Conservation (phyloP, 2,888 invertebrate genomes). For the Drosophila anomalata region DNA sequence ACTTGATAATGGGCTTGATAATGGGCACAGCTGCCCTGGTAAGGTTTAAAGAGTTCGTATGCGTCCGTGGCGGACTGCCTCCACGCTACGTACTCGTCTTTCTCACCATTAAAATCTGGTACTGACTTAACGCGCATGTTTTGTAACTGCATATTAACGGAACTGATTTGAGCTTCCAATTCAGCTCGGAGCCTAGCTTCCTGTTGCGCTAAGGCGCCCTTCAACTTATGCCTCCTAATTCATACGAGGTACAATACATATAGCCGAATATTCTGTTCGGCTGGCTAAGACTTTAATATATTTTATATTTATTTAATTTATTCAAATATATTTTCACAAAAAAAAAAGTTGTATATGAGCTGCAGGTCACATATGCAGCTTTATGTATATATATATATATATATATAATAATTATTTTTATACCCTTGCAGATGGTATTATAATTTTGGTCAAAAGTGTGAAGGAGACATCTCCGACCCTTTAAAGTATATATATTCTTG, state of each 20-base stretch:
- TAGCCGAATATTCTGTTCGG: constrained; percentile 5
- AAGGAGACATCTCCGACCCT: too few relatives aligned
- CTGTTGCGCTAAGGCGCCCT: too few relatives aligned
- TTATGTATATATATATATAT: too few relatives aligned
- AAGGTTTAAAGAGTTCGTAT: background rate
- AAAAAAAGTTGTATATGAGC: constrained; percentile 1
- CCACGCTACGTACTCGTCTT: constrained; percentile 2
- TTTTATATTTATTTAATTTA: constrained; percentile 7
- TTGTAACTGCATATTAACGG: too few relatives aligned
- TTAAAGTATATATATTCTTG: too few relatives aligned
- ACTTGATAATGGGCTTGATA: constrained; percentile 9
- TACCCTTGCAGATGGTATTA: too few relatives aligned
- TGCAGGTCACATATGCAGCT: constrained; percentile 7
- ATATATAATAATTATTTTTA: background rate
- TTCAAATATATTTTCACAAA: constrained; percentile 2
- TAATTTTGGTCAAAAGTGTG: too few relatives aligned
- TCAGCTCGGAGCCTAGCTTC: too few relatives aligned
- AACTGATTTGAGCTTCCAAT: too few relatives aligned
- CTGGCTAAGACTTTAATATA: constrained; percentile 6
- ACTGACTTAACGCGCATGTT: background rate
- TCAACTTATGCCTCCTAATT: background rate
- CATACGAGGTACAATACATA: constrained; percentile 4
- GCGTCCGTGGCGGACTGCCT: constrained; percentile 2
- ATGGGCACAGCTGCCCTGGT: constrained; percentile 1
- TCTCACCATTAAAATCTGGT: background rate